Base-by-base conservation (phyloP, 1,140 invertebrate genomes). In the Megalopta genalis region DNA sequence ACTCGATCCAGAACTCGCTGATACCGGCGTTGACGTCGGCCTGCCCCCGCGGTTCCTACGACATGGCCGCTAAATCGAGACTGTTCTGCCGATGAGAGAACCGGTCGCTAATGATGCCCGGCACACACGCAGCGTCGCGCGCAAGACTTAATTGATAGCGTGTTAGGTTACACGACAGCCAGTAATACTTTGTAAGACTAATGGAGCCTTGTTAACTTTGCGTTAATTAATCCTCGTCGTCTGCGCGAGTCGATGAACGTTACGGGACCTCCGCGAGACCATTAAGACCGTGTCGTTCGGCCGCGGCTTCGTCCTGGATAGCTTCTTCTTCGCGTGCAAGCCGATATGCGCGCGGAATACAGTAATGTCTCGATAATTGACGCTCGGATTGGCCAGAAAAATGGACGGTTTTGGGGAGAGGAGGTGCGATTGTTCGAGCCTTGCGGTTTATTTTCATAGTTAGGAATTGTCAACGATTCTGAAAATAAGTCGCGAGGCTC, bases 21-120 rank as follows among this genome's bases (percentile, higher is more conserved):
- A 88, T 90, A 57, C 90, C 90, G 0, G 91, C 91, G n/a, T 82
- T 92, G 54, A 90, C 90, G 39, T 83, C 91, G 39, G 85, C 84
- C 63, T 90, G 89, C 80, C 91, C 91, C 68, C 87, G 86, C 25
- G 84, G 81, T 72, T 83, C 81, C 54, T 92, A 91, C 80, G 86
- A 90, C 23, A 92, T 92, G 91, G 84, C 85, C n/a, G 80, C 74
- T 21, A 91, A 89, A 67, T 67, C 89, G 14, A 77, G 83, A n/a
- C 60, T 90, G 27, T 92, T 92, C 64, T 91, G 90, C n/a, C 86
- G 87, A 88, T 83, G 77, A n/a, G n/a, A n/a, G n/a, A 87, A 54
- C 18, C 12, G 25, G 10, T 12, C 6, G 16, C 21, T 18, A 54
- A 62, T 46, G 65, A 62, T 66, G 16, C 12, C 25, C 46, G n/a